These are phyloP conservation scores for Rachycentron canadum DNA, from an alignment of 2,797 vertebrate species.

Conservation along the genomic window DNA sequence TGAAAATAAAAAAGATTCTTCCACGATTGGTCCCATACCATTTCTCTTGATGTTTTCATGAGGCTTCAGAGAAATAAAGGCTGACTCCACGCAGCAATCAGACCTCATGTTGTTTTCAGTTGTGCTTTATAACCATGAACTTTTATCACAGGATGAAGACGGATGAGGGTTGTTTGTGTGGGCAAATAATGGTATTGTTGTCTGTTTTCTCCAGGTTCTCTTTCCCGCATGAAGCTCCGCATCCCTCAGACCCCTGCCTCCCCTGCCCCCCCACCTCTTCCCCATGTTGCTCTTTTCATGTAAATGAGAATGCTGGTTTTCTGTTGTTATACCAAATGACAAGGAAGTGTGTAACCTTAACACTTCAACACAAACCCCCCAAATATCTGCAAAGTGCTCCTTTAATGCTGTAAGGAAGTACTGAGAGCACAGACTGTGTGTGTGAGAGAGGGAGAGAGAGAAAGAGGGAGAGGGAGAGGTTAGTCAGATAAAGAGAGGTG, in stretches of 20 bases:
- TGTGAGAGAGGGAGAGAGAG: neutral
- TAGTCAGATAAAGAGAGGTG: conserved; percentile 22
- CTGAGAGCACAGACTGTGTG: conserved; percentile 50
- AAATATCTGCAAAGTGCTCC: conserved; percentile 86
- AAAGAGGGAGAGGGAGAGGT: neutral
- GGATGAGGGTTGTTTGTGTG: conserved; percentile 72
- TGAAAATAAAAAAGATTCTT: neutral
- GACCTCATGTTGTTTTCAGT: conserved; percentile 39
- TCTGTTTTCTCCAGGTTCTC: conserved; percentile 76
- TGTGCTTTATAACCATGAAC: conserved; percentile 57
- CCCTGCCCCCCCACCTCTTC: conserved; percentile 35
- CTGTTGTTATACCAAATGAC: conserved; percentile 91
- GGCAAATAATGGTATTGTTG: conserved; percentile 84
- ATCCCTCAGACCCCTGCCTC: conserved; percentile 63
- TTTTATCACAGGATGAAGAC: conserved; percentile 81
- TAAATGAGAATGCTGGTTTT: conserved; percentile 86
- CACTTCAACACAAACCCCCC: conserved; percentile 84
- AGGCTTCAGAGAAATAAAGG: conserved; percentile 18
- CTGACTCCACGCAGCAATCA: conserved; percentile 25
- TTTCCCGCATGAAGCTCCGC: conserved; percentile 79
- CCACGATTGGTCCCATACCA: neutral
- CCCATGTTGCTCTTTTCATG: conserved; percentile 87
- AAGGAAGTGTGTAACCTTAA: conserved; percentile 89
- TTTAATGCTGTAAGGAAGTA: conserved; percentile 81
- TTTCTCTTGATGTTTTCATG: conserved; percentile 29